Conservation (phyloP, 37 sponge, comb jelly and placozoan genomes). For the Eunapius fragilis region DNA sequence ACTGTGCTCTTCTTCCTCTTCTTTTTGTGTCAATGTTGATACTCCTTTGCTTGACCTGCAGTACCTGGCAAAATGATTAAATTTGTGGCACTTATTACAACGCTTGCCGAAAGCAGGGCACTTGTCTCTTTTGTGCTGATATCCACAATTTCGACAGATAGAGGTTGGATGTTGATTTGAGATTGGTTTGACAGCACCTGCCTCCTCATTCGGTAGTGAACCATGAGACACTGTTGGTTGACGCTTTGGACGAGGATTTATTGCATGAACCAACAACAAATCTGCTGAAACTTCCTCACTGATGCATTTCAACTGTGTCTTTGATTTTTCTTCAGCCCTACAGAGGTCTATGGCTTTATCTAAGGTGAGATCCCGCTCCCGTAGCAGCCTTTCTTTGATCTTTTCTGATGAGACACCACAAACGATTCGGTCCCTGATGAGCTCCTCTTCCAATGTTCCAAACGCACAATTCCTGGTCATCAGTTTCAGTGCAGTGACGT, state of each 20-base stretch:
- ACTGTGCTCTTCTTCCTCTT: too few species aligned
- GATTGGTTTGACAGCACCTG: not conserved
- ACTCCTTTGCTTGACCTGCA: constrained; percentile 6
- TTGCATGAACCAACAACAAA: not conserved
- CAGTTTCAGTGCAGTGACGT: too few species aligned
- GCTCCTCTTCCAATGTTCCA: too few species aligned
- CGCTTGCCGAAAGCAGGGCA: constrained; percentile 68
- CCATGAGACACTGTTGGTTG: not conserved
- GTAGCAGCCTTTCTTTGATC: too few species aligned
- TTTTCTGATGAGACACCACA: not conserved
- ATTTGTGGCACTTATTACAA: constrained; percentile 55
- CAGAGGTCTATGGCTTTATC: constrained; percentile 29
- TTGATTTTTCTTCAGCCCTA: constrained; percentile 24
- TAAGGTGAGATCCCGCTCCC: constrained; percentile 20
- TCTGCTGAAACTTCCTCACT: not conserved
- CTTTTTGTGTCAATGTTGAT: too few species aligned
- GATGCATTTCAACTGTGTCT: not conserved
- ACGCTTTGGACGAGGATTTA: not conserved
- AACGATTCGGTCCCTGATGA: too few species aligned
- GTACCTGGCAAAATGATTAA: too few species aligned
- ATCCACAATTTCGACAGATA: constrained; percentile 44
- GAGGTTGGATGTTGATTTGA: not conserved
- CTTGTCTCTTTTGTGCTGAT: constrained; percentile 36
- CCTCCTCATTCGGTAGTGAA: too few species aligned
- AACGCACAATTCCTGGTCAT: too few species aligned